Evolutionary conservation across 2,888 invertebrate genomes (phyloP), one percentile per base, ranked within the genome.

Genomic region (Drosophila nigricruria): DNA sequence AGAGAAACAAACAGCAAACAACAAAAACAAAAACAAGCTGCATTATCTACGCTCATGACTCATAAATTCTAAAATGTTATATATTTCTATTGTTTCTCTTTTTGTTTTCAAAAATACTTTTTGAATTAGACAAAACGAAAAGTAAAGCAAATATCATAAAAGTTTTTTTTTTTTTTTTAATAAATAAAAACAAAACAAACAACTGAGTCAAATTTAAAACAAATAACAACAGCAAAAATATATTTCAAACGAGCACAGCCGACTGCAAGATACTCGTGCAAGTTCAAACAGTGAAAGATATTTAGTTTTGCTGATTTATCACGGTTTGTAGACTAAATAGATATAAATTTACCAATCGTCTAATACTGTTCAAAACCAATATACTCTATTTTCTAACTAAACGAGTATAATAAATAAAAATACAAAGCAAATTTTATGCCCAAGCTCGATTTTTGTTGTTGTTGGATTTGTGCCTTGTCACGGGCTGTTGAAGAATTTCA

Each of bases 401-500:
- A 18, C 49, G 18, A 6, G 18, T 18, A 32, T 49, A 49, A n/a
- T 5, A 61, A 60, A 50, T 30, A 32, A 18, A 61, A 76, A 52
- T 56, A 64, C 67, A 63, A 79, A 73, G 32, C 49, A 69, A 56
- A 62, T 66, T 61, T 70, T 69, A 73, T 54, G 73, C 34, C 25
- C 59, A 65, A 65, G 49, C 62, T 60, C 56, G 18, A 18, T 63
- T 65, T 54, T 49, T 42, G 36, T 56, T 65, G 23, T 30, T 60
- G 18, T 50, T 73, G 57, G 47, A 42, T 43, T 76, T 68, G 34
- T 61, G 69, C 52, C 57, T 72, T 67, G 78, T 73, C 81, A 81
- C 58, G 82, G 75, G 43, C 62, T 53, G 82, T 71, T 69, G 68
- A 69, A 60, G 66, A 70, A 76, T 65, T 70, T 50, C 43, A 27